Base-by-base conservation (phyloP, 2,797 vertebrate species). In the Gastrophryne carolinensis region DNA sequence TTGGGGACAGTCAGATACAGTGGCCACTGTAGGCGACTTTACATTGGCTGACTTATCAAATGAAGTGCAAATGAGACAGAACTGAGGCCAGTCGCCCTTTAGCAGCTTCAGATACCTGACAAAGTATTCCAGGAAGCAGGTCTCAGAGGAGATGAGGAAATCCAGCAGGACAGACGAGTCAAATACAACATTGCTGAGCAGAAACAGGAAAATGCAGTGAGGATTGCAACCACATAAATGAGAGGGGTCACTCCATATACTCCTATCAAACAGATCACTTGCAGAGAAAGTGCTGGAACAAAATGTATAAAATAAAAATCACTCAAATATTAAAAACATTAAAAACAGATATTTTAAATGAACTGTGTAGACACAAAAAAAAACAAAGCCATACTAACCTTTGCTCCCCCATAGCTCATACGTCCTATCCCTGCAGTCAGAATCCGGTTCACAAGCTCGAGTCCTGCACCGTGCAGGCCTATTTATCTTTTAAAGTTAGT, bases 101-200 rank as follows among this genome's bases (percentile, higher is more conserved):
- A 98, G 87, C 19, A 91, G 88, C 82, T 95, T 96, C 26, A 98
- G 88, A 83, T 98, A 99, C 11, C 88, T 91, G 21, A 98, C 94
- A 10, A 95, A 87, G 82, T 98, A 99, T 73, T 98, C 95, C 68
- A 99, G 84, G 62, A 99, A 99, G 80, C 96, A 98, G 69, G 97
- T 98, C 84, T 99, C 97, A 0, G 91, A 85, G 5, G 96, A 98
- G 85, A 99, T 98, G 77, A 98, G 86, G 82, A 99, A 98, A 83
- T 99, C 97, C 0, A 98, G 88, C 3, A 99, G 93, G 62, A 96
- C 88, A 23, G 90, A 91, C 75, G 93, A 88, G 85, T 98, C 96
- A 34, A 97, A 98, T 0, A 87, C 88, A 5, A 98, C 49, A 79
- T 88, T 94, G 73, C 83, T 90, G 9, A 98, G 85, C 72, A 98